Conservation (phyloP, 2,113 vertebrate species). For the Cervus canadensis region DNA sequence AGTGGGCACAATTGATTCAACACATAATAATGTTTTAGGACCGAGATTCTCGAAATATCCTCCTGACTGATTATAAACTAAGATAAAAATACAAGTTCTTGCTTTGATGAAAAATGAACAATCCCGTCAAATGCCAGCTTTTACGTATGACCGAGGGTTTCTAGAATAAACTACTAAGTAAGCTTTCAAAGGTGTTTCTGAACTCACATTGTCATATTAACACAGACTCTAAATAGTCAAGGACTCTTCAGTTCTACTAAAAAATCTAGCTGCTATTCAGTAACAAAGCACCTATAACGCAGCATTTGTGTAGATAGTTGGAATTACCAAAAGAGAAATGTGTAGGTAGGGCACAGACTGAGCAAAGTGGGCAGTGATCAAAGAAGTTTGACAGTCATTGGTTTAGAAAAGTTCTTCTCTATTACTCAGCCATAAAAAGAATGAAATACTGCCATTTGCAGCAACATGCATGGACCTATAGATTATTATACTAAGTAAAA, state of each 20-base stretch:
- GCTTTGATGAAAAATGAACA: not conserved
- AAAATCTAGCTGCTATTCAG: not conserved
- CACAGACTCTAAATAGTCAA: not conserved
- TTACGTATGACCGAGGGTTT: not conserved
- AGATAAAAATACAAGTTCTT: not conserved
- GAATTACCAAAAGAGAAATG: not conserved
- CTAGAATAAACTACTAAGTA: not conserved
- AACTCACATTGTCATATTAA: not conserved
- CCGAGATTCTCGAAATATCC: not conserved
- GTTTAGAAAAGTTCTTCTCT: not conserved
- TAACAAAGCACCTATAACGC: not conserved
- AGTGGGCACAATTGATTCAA: not conserved
- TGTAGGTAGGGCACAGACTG: not conserved
- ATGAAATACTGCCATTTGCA: not conserved
- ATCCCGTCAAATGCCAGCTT: not conserved
- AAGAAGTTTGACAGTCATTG: not conserved
- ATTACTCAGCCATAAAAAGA: not conserved
- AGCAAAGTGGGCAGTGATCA: not conserved
- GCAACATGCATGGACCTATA: not conserved
- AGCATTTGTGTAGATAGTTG: not conserved
- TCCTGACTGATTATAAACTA: not conserved
- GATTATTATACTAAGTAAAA: not conserved
- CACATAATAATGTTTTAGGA: not conserved
- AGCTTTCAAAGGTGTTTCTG: not conserved
- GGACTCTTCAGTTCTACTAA: not conserved